Evolutionary conservation across 2,113 vertebrate genomes (phyloP).

Genomic region (Drymodes brunneopygia): DNA sequence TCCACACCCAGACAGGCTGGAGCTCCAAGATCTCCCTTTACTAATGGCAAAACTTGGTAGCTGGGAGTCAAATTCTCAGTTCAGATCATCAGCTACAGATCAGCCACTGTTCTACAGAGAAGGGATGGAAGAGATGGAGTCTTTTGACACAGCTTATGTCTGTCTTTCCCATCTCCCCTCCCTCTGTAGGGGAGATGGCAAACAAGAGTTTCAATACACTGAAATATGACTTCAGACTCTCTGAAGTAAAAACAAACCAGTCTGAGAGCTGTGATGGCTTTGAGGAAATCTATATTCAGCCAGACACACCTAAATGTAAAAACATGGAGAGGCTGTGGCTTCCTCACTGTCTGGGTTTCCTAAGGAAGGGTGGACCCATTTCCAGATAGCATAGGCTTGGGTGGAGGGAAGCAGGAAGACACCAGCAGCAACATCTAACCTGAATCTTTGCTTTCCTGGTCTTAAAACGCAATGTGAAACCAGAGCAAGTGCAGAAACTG

Average conservation of each 20-base stretch:
- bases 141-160: background rate
- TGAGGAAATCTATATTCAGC: background rate
- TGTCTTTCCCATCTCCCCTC: background rate
- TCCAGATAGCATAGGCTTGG: background rate
- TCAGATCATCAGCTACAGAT: background rate
- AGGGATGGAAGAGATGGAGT: background rate
- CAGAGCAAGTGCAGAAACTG: background rate
- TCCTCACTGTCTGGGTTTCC: background rate
- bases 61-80: background rate
- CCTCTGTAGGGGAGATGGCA: background rate
- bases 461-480: conserved; percentile 42
- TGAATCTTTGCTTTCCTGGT: conserved; percentile 15
- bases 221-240: background rate
- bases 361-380: conserved; percentile 23
- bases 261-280: background rate
- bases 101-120: background rate
- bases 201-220: background rate
- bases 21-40: background rate
- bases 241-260: background rate
- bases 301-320: background rate
- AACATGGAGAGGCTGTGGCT: background rate
- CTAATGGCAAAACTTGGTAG: background rate
- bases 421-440: background rate
- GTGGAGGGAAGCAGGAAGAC: background rate
- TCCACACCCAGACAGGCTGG: background rate